phyloP scores from a whole-genome alignment of 2,113 vertebrate species.

The Phoxinus phoxinus region DNA sequence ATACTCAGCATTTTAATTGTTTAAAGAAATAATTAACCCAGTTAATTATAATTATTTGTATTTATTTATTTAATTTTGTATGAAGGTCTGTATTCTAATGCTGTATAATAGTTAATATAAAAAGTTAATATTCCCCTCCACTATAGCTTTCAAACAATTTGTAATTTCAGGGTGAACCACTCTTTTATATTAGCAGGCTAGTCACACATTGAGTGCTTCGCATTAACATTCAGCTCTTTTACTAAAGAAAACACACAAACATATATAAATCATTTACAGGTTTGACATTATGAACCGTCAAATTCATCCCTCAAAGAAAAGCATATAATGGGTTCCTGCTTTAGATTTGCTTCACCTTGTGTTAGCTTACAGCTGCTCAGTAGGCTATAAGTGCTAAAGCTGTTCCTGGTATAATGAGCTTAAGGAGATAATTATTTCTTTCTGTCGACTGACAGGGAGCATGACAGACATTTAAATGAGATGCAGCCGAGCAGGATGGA shows the following conservation, averaged over 20 bases:
- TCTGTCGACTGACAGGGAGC: slow-evolving; percentile 54
- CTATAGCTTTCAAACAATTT: not conserved
- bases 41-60: not conserved
- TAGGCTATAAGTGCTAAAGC: slow-evolving; percentile 25
- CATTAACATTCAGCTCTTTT: not conserved
- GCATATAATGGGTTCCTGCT: slow-evolving; percentile 12
- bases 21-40: not conserved
- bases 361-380: slow-evolving; percentile 22
- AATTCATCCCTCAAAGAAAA: not conserved
- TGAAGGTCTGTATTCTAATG: not conserved
- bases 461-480: slow-evolving; percentile 35
- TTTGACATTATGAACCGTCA: slow-evolving; percentile 1
- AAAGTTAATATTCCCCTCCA: not conserved
- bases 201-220: not conserved
- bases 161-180: not conserved
- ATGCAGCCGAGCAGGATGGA: slow-evolving; percentile 5
- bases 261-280: not conserved
- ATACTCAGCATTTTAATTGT: not conserved
- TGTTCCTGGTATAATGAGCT: slow-evolving; percentile 60
- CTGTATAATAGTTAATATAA: not conserved
- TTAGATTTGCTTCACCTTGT: slow-evolving; percentile 33
- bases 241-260: not conserved
- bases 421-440: slow-evolving; percentile 63
- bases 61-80: not conserved
- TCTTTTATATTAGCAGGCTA: not conserved